Evolutionary conservation across 2,888 invertebrate genomes (phyloP), one percentile per base, ranked within the genome.

Genomic region (Charanyca ferruginea): DNA sequence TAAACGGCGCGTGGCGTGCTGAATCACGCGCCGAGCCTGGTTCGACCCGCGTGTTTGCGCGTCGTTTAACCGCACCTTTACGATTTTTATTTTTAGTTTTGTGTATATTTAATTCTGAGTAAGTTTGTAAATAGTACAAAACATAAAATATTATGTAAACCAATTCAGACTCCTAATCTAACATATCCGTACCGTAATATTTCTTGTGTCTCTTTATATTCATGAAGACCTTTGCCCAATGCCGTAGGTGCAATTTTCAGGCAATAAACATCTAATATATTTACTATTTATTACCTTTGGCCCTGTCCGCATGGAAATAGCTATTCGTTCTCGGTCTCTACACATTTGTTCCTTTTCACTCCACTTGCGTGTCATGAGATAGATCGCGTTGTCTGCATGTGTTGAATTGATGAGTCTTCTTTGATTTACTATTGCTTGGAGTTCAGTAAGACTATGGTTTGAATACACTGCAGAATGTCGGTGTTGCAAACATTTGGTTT

Each of bases 171-270:
- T 28, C 7, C 3, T 28, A 7, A 28, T 7, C 28, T 5, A 28
- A 3, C 28, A 54, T 22, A 6, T 45, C 1, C 16, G 25, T 48
- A 18, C 0, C 7, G n/a, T n/a, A n/a, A 16, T 3, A 18, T 62
- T 35, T 66, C 16, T 35, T 55, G 18, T 38, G 9, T 47, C 1
- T 35, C 25, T 59, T 58, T 28, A 47, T 60, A 74, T 72, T 74
- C 71, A 66, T 55, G 44, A 45, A 28, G 18, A 49, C 54, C n/a
- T 51, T 51, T 38, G 9, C 22, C 13, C n/a, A 49, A 38, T 13
- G 22, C 23, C 4, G 22, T 41, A 6, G 9, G 2, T 47, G 49
- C n/a, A 54, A 55, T 59, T 66, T 73, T 47, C 28, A 66, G 28
- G 42, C 18, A 45, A 45, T 42, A 73, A 49, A 59, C 28, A 18